Base-by-base conservation (phyloP, 1,140 invertebrate genomes). In the Goniozus legneri region DNA sequence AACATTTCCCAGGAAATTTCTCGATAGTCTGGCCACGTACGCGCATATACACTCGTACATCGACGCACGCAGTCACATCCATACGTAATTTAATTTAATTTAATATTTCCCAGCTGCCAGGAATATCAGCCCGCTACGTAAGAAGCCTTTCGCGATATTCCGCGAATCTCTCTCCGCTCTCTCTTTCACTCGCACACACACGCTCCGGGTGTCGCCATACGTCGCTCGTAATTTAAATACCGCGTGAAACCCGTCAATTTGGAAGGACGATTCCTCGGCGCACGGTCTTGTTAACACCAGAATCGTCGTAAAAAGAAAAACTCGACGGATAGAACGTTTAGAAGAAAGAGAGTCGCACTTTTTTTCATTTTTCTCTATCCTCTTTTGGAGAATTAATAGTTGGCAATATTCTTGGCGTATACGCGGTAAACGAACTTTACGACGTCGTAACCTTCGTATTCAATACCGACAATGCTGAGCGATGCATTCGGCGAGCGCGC, bases 51-150 rank as follows among this genome's bases (percentile, higher is more conserved):
- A 21, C 20, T 31, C 43, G n/a, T n/a, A 34, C 16, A 16, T 14
- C 16, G 8, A 13, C 35, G 18, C 15, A 13, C 12, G 30, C 4
- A 36, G 13, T n/a, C 24, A 31, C 30, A 47, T 41, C 33, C 34
- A 34, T 45, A 35, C 13, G 39, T 54, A 54, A 44, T 50, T 13
- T 31, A 42, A 42, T 32, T 56, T 56, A 54, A 56, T 50, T 44
- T 44, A 54, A 56, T 56, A 50, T 54, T 44, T 54, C 36, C 6
- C 42, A 42, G 34, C 27, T 36, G 52, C 35, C 24, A 10, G 16
- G 32, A 47, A 56, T 56, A 54, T 47, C 38, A 50, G 51, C 18
- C 7, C 34, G 18, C n/a, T n/a, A 22, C 24, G 22, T 42, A 42
- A 42, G 16, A 12, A 32, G n/a, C n/a, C n/a, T n/a, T n/a, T 27